Base-by-base conservation (phyloP, 2,797 vertebrate species). In the Hoplostethus atlanticus region DNA sequence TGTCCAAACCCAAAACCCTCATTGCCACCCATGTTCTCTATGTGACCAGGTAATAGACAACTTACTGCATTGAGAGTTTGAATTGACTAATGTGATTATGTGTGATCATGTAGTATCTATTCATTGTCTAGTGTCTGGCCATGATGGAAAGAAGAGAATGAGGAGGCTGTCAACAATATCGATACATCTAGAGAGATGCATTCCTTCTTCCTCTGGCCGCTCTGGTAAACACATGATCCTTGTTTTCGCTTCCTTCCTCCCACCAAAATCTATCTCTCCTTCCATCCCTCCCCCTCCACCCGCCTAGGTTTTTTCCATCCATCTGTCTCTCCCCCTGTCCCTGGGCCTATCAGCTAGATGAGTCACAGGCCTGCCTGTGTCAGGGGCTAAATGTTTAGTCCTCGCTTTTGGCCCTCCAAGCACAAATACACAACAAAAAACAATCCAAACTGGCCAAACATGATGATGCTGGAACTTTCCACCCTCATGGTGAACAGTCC, bases 321-420 rank as follows among this genome's bases (percentile, higher is more conserved):
- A 84, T 87, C 76, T 79, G 73, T 81, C 85, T 86, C 80, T 84
- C 81, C 70, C 68, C 73, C 80, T 74, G 64, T 86, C 87, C 84
- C 86, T 76, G 74, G 79, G 71, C 76, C 86, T 83, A 89, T 92
- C 90, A 91, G 83, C 87, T 84, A 76, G 84, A 91, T 92, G 91
- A 93, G 82, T 93, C 91, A 92, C 87, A 90, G 87, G 62, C 84
- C 76, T 76, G 81, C 72, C 63, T 8, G 44, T 85, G 86, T 89
- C 87, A 86, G 83, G 68, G 79, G 86, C 85, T 95, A 95, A 96
- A 96, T 96, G 95, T 96, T 96, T 96, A 94, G 95, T 96, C 94
- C 95, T 95, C 94, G 93, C 94, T 84, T 87, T 95, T 92, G 90
- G 89, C 91, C 81, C 30, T 92, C 84, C n/a, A 46, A 86, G 72